Percentiles rank a stretch among this genome's conserved stretches.
phyloP scores from a whole-genome alignment of 2,888 invertebrate genomes.

The Tholera decimalis region DNA sequence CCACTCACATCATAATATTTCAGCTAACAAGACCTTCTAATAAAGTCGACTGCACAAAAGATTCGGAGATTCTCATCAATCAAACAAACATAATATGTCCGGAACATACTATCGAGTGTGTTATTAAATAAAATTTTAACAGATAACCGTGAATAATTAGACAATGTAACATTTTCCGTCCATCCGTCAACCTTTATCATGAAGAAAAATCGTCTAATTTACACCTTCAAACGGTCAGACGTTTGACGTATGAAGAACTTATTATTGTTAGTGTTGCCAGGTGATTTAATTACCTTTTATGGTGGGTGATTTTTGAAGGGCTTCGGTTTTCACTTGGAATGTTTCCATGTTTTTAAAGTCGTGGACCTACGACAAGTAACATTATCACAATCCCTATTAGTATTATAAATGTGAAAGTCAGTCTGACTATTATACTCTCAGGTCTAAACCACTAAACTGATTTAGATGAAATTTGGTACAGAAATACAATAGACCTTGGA shows the following conservation, averaged over 20 bases:
- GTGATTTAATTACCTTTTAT: conserved; percentile 44
- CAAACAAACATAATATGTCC: conserved; percentile 69
- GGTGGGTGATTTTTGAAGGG: conserved; percentile 36
- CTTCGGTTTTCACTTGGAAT: conserved; percentile 3
- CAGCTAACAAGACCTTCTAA: conserved; percentile 63
- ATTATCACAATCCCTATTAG: not conserved
- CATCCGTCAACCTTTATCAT: conserved; percentile 89
- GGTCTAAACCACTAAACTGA: too few species aligned
- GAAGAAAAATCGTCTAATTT: conserved; percentile 89
- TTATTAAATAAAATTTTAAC: conserved; percentile 88
- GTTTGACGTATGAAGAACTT: conserved; percentile 80
- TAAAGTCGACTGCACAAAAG: conserved; percentile 67
- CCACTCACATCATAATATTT: conserved; percentile 63
- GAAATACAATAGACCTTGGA: too few species aligned
- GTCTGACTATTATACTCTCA: too few species aligned
- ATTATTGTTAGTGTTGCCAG: conserved; percentile 68
- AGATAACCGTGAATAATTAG: conserved; percentile 89
- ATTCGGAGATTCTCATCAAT: conserved; percentile 80
- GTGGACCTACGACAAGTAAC: not conserved
- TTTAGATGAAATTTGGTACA: too few species aligned
- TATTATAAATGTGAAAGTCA: too few species aligned
- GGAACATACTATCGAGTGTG: conserved; percentile 76
- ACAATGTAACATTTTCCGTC: conserved; percentile 84
- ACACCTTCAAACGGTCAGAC: conserved; percentile 82
- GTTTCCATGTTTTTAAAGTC: not conserved